These are phyloP conservation scores for Erpetoichthys calabaricus DNA, from an alignment of 2,797 vertebrate species.

Conservation along the genomic window DNA sequence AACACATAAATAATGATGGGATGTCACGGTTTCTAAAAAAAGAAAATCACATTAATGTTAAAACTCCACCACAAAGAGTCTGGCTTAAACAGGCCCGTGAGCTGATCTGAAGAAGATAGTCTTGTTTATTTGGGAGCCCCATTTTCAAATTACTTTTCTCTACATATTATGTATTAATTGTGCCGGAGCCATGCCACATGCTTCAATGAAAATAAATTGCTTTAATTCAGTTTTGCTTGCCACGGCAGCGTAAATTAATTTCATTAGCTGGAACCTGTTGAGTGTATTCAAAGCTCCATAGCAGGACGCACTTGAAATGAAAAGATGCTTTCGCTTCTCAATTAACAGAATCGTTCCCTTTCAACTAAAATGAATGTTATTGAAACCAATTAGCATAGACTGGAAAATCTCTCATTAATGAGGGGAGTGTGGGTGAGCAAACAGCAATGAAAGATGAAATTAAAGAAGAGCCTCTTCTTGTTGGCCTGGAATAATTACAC, in stretches of 20 bases:
- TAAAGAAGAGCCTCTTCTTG: slow-evolving; percentile 97
- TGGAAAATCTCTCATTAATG: slow-evolving; percentile 99
- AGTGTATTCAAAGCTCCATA: slow-evolving; percentile 80
- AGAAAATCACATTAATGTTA: too few species aligned
- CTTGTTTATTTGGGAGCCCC: slow-evolving; percentile 28
- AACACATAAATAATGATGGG: too few species aligned
- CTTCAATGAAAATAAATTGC: slow-evolving; percentile 96
- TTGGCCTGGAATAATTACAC: slow-evolving; percentile 99
- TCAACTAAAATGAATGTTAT: slow-evolving; percentile 99
- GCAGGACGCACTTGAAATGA: slow-evolving; percentile 90
- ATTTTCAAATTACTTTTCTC: slow-evolving; percentile 33
- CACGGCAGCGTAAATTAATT: slow-evolving; percentile 87
- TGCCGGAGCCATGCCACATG: slow-evolving; percentile 77
- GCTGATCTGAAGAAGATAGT: slow-evolving; percentile 31
- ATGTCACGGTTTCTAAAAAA: too few species aligned
- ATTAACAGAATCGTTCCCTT: slow-evolving; percentile 97
- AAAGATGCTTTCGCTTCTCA: slow-evolving; percentile 89
- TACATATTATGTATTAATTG: slow-evolving; percentile 70
- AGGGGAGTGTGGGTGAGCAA: slow-evolving; percentile 99
- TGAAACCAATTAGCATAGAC: slow-evolving; percentile 99
- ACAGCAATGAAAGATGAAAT: slow-evolving; percentile 99
- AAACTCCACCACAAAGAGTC: slow-evolving; percentile 10
- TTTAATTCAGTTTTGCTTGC: slow-evolving; percentile 87
- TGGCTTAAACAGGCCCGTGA: slow-evolving; percentile 44
- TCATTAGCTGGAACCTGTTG: slow-evolving; percentile 97